Evolutionary conservation across 1,140 invertebrate species (phyloP).

Genomic region (Caerostris darwini): DNA sequence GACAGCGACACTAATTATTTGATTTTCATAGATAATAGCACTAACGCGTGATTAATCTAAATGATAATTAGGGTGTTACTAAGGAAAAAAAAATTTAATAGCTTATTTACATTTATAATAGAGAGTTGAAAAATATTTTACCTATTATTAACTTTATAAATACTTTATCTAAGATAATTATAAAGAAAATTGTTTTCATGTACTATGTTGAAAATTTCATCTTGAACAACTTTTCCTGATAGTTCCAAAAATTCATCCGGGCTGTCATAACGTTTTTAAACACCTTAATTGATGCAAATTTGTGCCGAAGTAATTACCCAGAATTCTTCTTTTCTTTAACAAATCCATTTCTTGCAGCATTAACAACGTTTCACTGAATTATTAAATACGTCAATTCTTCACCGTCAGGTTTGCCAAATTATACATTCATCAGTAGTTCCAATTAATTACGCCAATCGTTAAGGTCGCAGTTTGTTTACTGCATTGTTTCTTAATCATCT

Average conservation of each 20-base stretch:
- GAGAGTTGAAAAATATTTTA: no score
- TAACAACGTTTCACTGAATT: neutral
- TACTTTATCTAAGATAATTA: no score
- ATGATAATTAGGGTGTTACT: no score
- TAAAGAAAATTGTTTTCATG: no score
- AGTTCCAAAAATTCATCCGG: neutral
- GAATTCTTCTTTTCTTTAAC: neutral
- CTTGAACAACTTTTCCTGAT: neutral
- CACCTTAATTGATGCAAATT: neutral
- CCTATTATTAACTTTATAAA: no score
- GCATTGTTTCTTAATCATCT: conserved; percentile 61
- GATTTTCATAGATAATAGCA: no score
- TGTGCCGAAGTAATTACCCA: neutral
- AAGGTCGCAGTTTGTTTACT: conserved; percentile 61
- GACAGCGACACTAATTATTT: no score
- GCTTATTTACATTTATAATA: no score
- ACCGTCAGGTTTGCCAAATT: conserved; percentile 31
- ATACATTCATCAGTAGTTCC: conserved; percentile 5
- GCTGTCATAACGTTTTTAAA: neutral
- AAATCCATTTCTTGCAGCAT: conserved; percentile 1
- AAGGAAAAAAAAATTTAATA: no score
- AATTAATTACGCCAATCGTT: conserved; percentile 46
- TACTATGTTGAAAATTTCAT: no score
- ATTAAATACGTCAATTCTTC: conserved; percentile 28
- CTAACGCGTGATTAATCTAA: no score